Evolutionary conservation across 2,113 vertebrate genomes (phyloP), one percentile per base, ranked within the genome.

Genomic region (Dipodomys stephensi): DNA sequence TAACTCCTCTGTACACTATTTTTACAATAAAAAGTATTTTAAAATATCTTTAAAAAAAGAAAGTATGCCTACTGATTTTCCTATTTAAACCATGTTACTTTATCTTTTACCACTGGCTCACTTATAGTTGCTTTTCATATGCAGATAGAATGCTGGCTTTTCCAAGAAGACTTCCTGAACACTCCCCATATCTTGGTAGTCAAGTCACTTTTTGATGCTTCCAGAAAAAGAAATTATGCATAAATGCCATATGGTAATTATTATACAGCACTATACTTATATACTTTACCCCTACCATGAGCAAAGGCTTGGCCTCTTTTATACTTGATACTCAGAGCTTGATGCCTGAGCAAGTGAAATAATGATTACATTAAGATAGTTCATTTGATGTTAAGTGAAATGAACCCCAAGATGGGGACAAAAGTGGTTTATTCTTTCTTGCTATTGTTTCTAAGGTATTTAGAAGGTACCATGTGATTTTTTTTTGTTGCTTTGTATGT

Each of bases 201-300:
- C 28, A 39, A 5, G 2, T 8, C 23, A 1, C 28, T 46, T 81
- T 79, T 84, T 73, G 4, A 13, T 74, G 22, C 39, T 81, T 32
- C 35, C 46, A 90, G 32, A 78, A 69, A 68, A 68, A 67, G 7
- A 78, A 57, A 49, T 28, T 62, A 19, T 49, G 10, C 16, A 39
- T 7, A 65, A 62, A 6, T 87, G 4, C 32, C 7, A 78, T 69
- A 25, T 22, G 46, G 13, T 7, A 74, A 9, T 44, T 68, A 79
- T 6, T n/a, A 30, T 27, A 10, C 0, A 69, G n/a, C 32, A 71
- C 44, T 71, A 44, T 57, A 64, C 18, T 73, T 65, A 27, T 62
- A 85, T 53, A 32, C 57, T 78, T 83, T 57, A 90, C 7, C 72
- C 92, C 32, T 86, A 44, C 32, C 53, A 90, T 79, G 25, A 73